Conservation (phyloP, 2,888 invertebrate genomes). For the Meiosimyza platycephala region DNA sequence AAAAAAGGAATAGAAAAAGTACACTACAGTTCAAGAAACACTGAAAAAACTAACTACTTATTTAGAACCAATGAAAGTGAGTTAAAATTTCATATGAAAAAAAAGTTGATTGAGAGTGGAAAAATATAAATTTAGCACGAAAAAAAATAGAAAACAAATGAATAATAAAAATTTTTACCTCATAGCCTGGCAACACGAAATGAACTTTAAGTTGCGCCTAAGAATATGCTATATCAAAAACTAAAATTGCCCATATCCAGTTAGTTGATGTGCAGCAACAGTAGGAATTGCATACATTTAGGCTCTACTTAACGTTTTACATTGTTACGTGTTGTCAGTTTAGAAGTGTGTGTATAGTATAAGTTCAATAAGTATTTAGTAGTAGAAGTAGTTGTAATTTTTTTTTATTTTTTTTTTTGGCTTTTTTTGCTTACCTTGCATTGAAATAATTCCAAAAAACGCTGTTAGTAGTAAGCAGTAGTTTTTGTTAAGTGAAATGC, state of each 20-base stretch:
- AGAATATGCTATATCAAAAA: no score
- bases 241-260: no score
- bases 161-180: constrained; percentile 39
- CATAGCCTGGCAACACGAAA: no score
- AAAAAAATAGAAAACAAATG: constrained; percentile 35
- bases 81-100: constrained; percentile 17
- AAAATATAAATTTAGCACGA: constrained; percentile 31
- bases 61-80: constrained; percentile 36
- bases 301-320: no score
- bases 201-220: no score
- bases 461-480: constrained; percentile 71
- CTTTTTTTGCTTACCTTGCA: constrained; percentile 87
- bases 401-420: constrained; percentile 37
- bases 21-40: constrained; percentile 38
- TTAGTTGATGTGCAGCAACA: no score
- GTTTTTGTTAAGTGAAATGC: constrained; percentile 50
- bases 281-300: no score
- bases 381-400: constrained; percentile 46
- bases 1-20: constrained; percentile 35
- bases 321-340: no score
- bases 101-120: constrained; percentile 2
- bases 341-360: constrained; percentile 34
- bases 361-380: constrained; percentile 45
- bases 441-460: constrained; percentile 99
- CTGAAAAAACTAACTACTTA: constrained; percentile 35